phyloP scores from a whole-genome alignment of 2,113 vertebrate species.

The Pelecanoides urinatrix region DNA sequence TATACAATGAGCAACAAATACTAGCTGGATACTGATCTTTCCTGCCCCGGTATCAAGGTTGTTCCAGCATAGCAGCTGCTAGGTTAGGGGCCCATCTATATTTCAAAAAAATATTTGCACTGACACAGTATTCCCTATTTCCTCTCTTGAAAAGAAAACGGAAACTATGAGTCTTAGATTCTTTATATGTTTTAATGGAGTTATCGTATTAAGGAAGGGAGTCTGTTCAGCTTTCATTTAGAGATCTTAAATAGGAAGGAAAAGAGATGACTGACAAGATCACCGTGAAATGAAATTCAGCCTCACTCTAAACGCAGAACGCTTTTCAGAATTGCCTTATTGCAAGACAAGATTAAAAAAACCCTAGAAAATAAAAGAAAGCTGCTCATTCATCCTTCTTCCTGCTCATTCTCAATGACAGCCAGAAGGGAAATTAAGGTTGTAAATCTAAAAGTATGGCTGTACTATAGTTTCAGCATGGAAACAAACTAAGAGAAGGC shows the following conservation, averaged over 20 bases:
- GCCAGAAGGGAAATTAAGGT: slow-evolving; percentile 30
- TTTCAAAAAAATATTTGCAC: background rate
- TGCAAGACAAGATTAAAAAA: background rate
- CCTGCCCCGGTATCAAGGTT: background rate
- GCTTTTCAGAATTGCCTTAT: background rate
- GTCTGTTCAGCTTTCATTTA: background rate
- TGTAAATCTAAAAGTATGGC: slow-evolving; percentile 42
- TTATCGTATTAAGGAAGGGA: background rate
- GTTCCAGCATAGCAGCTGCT: background rate
- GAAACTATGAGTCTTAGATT: background rate
- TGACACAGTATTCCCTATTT: background rate
- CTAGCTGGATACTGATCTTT: background rate
- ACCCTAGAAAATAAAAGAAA: background rate
- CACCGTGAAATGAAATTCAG: background rate
- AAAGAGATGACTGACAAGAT: background rate
- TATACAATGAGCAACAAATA: background rate
- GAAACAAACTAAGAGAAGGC: background rate
- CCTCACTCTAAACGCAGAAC: background rate
- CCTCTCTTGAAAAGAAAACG: background rate
- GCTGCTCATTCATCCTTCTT: background rate
- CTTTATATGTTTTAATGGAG: background rate
- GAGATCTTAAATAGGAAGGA: background rate
- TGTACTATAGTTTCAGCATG: background rate
- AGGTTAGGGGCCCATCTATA: background rate
- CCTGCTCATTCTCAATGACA: background rate